Evolutionary conservation across 2,888 invertebrate species (phyloP).

Genomic region (Drosophila testacea): DNA sequence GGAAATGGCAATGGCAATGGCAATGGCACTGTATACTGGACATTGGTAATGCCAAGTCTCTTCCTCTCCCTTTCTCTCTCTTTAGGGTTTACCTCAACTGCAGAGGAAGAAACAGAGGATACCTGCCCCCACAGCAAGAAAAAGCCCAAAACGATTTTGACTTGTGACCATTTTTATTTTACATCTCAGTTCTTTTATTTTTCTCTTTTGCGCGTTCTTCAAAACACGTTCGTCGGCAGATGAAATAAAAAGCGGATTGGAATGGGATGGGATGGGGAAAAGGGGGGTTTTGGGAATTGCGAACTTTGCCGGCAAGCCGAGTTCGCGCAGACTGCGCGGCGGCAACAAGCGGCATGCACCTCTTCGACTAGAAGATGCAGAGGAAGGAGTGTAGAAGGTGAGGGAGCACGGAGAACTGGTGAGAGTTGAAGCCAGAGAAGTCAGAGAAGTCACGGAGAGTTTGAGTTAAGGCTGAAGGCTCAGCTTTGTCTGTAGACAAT

Average conservation of each 20-base stretch:
- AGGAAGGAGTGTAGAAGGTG: neutral
- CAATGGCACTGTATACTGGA: conserved; percentile 21
- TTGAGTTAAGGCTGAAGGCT: conserved; percentile 13
- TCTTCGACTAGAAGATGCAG: conserved; percentile 29
- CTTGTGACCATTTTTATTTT: conserved; percentile 75
- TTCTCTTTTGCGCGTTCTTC: conserved; percentile 40
- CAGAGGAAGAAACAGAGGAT: conserved; percentile 1
- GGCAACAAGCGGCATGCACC: conserved; percentile 46
- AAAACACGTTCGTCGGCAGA: conserved; percentile 77
- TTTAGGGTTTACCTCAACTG: conserved; percentile 8
- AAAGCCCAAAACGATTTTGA: conserved; percentile 70
- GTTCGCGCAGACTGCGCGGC: conserved; percentile 74
- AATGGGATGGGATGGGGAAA: conserved; percentile 3
- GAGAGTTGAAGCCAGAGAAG: conserved; percentile 33
- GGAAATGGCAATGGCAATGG: conserved; percentile 33
- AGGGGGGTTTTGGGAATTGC: conserved; percentile 22
- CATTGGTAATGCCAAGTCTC: conserved; percentile 30
- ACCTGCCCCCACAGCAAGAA: conserved; percentile 45
- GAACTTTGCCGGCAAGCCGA: conserved; percentile 59
- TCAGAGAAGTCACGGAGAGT: conserved; percentile 20
- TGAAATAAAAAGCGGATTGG: conserved; percentile 70
- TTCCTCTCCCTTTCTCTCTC: neutral
- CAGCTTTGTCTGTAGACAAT: conserved; percentile 65
- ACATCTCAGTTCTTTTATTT: conserved; percentile 46
- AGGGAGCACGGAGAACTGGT: neutral